These are phyloP conservation scores for Coilia nasus DNA, from an alignment of 2,797 vertebrate genomes.

Conservation along the genomic window DNA sequence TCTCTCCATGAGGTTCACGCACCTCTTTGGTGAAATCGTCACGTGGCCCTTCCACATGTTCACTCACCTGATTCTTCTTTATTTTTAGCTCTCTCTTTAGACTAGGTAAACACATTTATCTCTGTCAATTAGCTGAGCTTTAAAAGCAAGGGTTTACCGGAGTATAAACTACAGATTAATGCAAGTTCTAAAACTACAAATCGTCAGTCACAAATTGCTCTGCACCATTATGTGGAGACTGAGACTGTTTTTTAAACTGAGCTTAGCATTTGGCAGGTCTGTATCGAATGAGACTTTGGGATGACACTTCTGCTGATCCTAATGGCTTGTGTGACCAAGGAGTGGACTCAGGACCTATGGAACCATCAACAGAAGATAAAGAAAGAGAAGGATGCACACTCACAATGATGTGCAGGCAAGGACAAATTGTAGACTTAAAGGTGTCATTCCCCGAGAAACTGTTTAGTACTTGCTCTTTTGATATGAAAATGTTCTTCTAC, in stretches of 20 bases:
- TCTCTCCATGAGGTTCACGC: too few relatives aligned
- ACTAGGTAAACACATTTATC: constrained; percentile 39
- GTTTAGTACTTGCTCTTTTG: too few relatives aligned
- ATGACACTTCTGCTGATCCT: not conserved
- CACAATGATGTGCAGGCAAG: too few relatives aligned
- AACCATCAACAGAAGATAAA: not conserved
- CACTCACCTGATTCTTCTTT: not conserved
- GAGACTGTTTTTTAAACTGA: not conserved
- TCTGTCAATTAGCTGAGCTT: constrained; percentile 14
- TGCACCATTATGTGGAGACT: not conserved
- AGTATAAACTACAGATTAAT: not conserved
- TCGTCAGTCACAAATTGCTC: not conserved
- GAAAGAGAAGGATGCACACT: too few relatives aligned
- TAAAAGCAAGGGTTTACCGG: not conserved
- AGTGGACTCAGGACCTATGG: not conserved
- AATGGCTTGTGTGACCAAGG: not conserved
- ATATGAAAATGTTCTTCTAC: too few relatives aligned
- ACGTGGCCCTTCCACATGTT: not conserved
- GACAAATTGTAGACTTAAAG: too few relatives aligned
- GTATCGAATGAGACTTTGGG: not conserved
- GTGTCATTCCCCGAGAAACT: too few relatives aligned
- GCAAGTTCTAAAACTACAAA: not conserved
- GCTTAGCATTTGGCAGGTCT: not conserved
- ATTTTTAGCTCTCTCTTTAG: constrained; percentile 6
- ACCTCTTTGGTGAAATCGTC: not conserved